Base-by-base conservation (phyloP, 1,140 invertebrate genomes). In the Dendroctonus valens region DNA sequence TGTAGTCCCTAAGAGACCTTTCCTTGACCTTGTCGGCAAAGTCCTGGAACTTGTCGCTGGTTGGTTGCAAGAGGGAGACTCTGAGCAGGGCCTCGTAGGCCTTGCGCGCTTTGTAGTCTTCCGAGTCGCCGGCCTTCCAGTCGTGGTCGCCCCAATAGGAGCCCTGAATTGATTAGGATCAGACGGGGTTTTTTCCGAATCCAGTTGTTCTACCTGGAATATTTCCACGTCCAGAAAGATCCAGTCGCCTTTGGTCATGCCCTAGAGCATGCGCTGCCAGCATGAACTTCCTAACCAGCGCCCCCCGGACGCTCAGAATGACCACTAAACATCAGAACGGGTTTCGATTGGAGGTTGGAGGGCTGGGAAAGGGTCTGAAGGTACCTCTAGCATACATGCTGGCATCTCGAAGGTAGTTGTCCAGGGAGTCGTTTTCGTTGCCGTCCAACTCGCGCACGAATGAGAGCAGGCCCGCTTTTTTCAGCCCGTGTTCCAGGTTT, bases 161-260 rank as follows among this genome's bases (percentile, higher is more conserved):
- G 12, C 89, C 88, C 88, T 89, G 70, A 7, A 70, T 50, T 60
- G 9, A 26, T 40, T 8, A 15, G 14, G 8, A 38, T 55, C 38
- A 64, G 12, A 57, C 15, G 42, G 12, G n/a, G 42, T 46, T 46
- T 46, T 46, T 46, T 46, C 8, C 42, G 42, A 46, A 2, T 46
- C 12, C 12, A 2, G 8, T 46, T 46, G 37, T 15, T 37, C 59
- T 80, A 89, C 89, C 81, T 91, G 89, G 76, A 94, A 91, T 72
- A 94, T 89, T 79, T 93, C 91, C 11, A 94, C 90, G 74, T 93
- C 91, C 11, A 94, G 79, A 76, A 94, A 94, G 0, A 89, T 89
- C 87, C 89, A 95, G 65, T 94, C 91, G 37, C 93, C 93, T 44
- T 85, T 85, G 9, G 90, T 93, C 89, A 96, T 93, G 50, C 89